Percentiles rank a stretch among this genome's conserved stretches.
These are phyloP conservation scores for Mesorhabditis spiculigera DNA, from an alignment of 2,888 invertebrate species.

Conservation along the genomic window DNA sequence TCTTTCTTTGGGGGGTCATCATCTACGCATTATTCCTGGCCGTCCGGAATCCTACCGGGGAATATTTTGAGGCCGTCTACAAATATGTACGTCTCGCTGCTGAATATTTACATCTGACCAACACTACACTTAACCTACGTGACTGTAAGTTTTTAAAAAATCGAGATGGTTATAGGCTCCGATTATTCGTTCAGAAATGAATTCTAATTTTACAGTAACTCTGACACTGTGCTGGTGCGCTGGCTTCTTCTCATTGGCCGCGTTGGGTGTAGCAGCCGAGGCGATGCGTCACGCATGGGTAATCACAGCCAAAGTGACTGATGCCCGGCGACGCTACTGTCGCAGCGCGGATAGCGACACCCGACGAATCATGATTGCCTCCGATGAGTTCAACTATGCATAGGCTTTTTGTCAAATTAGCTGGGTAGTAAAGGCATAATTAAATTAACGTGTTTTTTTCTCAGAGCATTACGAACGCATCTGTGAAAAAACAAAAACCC, in stretches of 20 bases:
- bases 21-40: background rate
- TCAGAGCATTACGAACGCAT: no score
- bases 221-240: background rate
- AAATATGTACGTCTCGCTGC: background rate
- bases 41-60: background rate
- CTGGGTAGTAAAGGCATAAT: no score
- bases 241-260: background rate
- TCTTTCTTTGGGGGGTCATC: background rate
- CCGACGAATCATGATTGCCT: background rate
- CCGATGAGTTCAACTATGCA: conserved; percentile 2
- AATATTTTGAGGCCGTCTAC: background rate
- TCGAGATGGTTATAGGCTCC: background rate
- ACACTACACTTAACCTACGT: background rate
- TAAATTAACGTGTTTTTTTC: no score
- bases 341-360: background rate
- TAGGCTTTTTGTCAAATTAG: background rate
- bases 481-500: no score
- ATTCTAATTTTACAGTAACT: background rate
- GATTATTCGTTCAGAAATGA: background rate
- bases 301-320: conserved; percentile 1
- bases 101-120: background rate
- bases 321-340: background rate
- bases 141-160: background rate
- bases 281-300: conserved; percentile 3
- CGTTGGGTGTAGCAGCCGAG: background rate